A percentile compares a stretch with the other conserved stretches of the same genome.
These are phyloP conservation scores for Vanessa atalanta DNA, from an alignment of 1,140 invertebrate species.

Conservation along the genomic window DNA sequence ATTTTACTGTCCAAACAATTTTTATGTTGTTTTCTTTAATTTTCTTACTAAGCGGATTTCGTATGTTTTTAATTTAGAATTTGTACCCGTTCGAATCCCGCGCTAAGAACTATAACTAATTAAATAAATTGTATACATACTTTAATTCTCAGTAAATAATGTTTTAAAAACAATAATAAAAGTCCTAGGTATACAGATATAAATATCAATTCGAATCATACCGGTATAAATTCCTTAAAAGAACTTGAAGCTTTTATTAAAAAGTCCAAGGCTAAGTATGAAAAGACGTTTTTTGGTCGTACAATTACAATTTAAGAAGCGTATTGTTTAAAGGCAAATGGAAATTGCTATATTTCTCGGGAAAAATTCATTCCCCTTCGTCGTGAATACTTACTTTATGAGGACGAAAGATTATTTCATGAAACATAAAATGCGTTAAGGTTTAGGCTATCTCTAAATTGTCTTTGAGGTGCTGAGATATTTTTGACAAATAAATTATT, in stretches of 20 bases:
- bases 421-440: neutral
- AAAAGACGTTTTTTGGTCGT: constrained; percentile 2
- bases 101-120: no score
- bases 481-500: neutral
- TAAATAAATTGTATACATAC: no score
- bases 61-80: no score
- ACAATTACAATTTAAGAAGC: constrained; percentile 4
- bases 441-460: neutral
- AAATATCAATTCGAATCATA: neutral
- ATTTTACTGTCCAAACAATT: no score
- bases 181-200: neutral
- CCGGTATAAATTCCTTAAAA: neutral
- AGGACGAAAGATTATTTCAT: neutral
- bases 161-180: no score
- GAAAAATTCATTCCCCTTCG: neutral
- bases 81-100: no score
- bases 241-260: constrained; percentile 3
- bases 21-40: no score
- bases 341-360: constrained; percentile 2
- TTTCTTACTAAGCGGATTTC: no score
- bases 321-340: constrained; percentile 9
- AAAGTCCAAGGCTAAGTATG: neutral
- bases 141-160: no score
- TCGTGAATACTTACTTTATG: neutral
- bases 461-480: neutral